Base-by-base conservation (phyloP, 2,113 vertebrate species). In the Nibea albiflora region DNA sequence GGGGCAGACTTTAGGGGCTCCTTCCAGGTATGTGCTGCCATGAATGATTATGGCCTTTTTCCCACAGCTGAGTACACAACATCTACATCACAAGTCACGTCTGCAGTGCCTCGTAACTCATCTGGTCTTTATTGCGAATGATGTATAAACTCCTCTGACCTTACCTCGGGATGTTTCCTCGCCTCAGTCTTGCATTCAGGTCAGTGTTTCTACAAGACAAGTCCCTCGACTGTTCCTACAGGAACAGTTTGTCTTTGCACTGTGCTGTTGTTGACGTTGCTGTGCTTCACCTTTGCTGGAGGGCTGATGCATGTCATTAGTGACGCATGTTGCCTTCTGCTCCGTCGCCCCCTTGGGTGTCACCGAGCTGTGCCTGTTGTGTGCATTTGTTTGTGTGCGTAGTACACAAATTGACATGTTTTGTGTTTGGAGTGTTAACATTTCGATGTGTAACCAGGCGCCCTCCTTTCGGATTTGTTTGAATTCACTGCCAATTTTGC, bases 181-280 rank as follows among this genome's bases (percentile, higher is more conserved):
- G 57, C n/a, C 24, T 73, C 15, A 7, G n/a, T 28, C n/a, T 20
- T 15, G 50, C 53, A 61, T 82, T 66, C 12, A 79, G 81, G 75
- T 82, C 44, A 64, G 7, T 71, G 54, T 67, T 83, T 87, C 60
- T 85, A 69, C 73, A 47, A 47, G 50, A 76, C 35, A 49, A 46
- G 64, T 47, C 70, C 0, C 47, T 47, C 6, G 2, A 44, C 61
- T 72, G 73, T 81, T 31, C 7, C 4, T 56, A 3, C 22, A 78
- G 22, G 50, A 67, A 31, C 24, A 49, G 47, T 85, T 16, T 44
- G 35, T 63, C n/a, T 65, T n/a, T 54, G 15, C 65, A 53, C 28
- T 54, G 4, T 46, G 44, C 54, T 73, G 63, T 68, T 66, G 56
- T 75, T 80, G 65, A 74, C 12, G 19, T 35, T 8, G 47, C 0